Evolutionary conservation across 1,140 invertebrate genomes (phyloP).

Genomic region (Apis cerana): DNA sequence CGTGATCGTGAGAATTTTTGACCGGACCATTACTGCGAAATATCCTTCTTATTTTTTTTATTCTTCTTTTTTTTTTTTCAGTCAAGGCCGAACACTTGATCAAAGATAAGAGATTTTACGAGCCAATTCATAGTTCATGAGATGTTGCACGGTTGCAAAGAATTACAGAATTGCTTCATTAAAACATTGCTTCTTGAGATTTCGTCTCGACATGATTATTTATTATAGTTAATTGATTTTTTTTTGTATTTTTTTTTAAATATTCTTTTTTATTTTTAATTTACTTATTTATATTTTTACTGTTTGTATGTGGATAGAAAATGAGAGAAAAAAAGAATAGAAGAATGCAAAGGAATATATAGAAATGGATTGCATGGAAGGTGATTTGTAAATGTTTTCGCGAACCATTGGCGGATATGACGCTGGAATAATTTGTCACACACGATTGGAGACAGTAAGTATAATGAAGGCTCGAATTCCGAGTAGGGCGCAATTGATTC

Average conservation of each 20-base stretch:
- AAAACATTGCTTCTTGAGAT: neutral
- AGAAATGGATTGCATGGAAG: neutral
- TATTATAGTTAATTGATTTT: neutral
- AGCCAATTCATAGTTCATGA: neutral
- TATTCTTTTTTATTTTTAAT: no score
- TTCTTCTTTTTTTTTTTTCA: neutral
- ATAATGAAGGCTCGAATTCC: constrained; percentile 59
- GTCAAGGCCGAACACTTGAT: neutral
- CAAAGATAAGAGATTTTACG: constrained; percentile 11
- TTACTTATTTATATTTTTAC: neutral
- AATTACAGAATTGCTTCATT: neutral
- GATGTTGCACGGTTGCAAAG: neutral
- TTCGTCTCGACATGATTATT: neutral
- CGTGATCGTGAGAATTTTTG: constrained; percentile 42
- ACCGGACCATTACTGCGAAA: neutral
- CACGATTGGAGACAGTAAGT: constrained; percentile 64
- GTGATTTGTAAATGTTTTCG: constrained; percentile 23
- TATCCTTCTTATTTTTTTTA: no score
- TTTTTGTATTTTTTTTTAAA: no score
- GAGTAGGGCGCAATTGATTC: constrained; percentile 47
- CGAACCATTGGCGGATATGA: constrained; percentile 62
- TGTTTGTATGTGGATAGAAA: neutral
- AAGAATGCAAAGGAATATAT: neutral
- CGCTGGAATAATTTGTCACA: constrained; percentile 69
- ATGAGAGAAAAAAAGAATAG: neutral